These are phyloP conservation scores for Exocentrus adspersus DNA, from an alignment of 2,888 invertebrate species.

Conservation along the genomic window DNA sequence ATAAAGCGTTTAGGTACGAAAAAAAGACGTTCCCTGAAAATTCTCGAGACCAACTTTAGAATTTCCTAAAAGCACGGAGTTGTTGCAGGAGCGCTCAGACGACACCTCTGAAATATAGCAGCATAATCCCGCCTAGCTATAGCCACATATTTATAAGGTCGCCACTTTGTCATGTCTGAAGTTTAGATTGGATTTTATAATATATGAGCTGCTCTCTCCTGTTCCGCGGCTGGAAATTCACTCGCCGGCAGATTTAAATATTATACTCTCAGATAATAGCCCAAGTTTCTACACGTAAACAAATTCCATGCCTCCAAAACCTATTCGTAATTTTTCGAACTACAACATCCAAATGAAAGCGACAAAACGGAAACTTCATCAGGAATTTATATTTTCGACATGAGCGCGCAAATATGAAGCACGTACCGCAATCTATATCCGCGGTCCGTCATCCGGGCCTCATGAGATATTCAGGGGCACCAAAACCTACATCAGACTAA, in stretches of 20 bases:
- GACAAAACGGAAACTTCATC: too few species aligned
- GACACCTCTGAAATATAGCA: constrained; percentile 59
- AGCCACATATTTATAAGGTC: constrained; percentile 64
- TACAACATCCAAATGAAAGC: too few species aligned
- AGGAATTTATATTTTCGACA: constrained; percentile 4
- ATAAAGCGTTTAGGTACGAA: constrained; percentile 20
- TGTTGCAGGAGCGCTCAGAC: constrained; percentile 53
- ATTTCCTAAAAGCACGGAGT: constrained; percentile 21
- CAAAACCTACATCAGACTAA: constrained; percentile 53
- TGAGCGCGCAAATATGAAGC: constrained; percentile 15
- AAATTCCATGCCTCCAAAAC: too few species aligned
- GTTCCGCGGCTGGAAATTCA: constrained; percentile 34
- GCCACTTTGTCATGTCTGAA: constrained; percentile 64
- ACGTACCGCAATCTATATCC: constrained; percentile 30
- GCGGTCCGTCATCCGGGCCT: constrained; percentile 53
- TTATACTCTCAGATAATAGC: too few species aligned
- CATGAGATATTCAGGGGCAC: constrained; percentile 59
- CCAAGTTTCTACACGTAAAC: too few species aligned
- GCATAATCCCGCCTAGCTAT: constrained; percentile 63
- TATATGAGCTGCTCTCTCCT: constrained; percentile 52
- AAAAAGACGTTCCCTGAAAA: constrained; percentile 17
- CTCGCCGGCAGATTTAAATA: constrained; percentile 23
- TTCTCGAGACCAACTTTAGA: constrained; percentile 25
- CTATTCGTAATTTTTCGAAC: too few species aligned
- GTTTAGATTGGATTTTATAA: constrained; percentile 66